Conservation (phyloP, 2,113 vertebrate species). For the Typhlomys cinereus region DNA sequence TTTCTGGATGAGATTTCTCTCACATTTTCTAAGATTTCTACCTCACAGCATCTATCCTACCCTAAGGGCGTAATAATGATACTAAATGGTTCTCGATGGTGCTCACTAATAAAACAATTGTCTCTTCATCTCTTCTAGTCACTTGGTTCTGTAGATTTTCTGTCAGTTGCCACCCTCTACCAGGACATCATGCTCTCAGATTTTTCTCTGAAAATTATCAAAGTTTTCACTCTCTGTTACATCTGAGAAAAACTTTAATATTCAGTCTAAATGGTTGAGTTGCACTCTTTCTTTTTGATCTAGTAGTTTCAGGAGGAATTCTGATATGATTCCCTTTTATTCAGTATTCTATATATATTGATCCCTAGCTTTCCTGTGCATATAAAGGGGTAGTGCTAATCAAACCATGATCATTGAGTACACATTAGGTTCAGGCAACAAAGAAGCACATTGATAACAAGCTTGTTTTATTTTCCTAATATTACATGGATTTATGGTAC, state of each 20-base stretch:
- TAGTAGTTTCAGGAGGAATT: not conserved
- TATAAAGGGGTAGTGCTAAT: not conserved
- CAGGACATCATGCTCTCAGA: not conserved
- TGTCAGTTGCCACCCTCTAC: not conserved
- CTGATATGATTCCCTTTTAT: not conserved
- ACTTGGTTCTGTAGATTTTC: not conserved
- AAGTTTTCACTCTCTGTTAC: not conserved
- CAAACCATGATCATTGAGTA: not conserved
- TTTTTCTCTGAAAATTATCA: not conserved
- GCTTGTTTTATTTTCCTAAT: not conserved
- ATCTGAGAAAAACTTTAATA: not conserved
- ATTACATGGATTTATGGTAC: not conserved
- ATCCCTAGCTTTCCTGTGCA: not conserved
- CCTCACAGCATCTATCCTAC: accelerated
- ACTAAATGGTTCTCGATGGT: accelerated
- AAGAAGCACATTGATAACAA: not conserved
- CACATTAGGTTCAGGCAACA: not conserved
- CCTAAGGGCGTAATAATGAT: too few relatives aligned
- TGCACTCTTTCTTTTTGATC: not conserved
- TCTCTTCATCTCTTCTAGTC: not conserved
- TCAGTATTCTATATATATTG: not conserved
- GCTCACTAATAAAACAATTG: not conserved
- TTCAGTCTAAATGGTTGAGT: not conserved
- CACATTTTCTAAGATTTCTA: not conserved
- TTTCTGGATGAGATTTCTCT: not conserved